Evolutionary conservation across 2,888 invertebrate genomes (phyloP).

Genomic region (Chirona hameri): DNA sequence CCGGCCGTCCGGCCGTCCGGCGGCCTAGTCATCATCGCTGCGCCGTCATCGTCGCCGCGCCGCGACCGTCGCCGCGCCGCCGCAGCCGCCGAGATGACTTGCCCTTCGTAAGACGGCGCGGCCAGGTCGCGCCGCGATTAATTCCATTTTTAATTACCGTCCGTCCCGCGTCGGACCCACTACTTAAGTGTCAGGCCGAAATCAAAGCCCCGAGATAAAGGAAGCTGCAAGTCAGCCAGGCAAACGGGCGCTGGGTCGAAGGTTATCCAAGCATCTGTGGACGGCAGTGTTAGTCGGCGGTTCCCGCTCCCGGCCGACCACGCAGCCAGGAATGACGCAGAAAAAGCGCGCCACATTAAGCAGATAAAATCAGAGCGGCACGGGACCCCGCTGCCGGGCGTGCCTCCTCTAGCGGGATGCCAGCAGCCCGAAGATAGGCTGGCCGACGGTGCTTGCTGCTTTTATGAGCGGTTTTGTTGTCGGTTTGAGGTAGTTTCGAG

Average conservation of each 20-base stretch:
- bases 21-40: background rate
- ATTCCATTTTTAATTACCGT: slow-evolving; percentile 23
- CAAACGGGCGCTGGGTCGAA: slow-evolving; percentile 11
- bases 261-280: slow-evolving; percentile 23
- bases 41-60: background rate
- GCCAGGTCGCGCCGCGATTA: slow-evolving; percentile 23
- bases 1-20: background rate
- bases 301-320: background rate
- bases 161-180: slow-evolving; percentile 5
- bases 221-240: slow-evolving; percentile 22
- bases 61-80: background rate
- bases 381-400: background rate
- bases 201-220: slow-evolving; percentile 24
- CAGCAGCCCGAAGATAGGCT: background rate
- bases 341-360: slow-evolving; percentile 7
- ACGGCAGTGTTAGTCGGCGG: background rate
- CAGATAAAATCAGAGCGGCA: slow-evolving; percentile 4
- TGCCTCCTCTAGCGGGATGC: background rate
- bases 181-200: slow-evolving; percentile 24
- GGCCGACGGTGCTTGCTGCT: background rate
- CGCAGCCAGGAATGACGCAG: background rate
- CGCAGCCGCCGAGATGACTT: background rate
- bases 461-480: background rate
- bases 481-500: background rate
- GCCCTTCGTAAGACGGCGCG: slow-evolving; percentile 1